Percentiles rank a stretch among this genome's conserved stretches.
phyloP scores from a whole-genome alignment of 2,113 vertebrate genomes.

The Ranitomeya variabilis region DNA sequence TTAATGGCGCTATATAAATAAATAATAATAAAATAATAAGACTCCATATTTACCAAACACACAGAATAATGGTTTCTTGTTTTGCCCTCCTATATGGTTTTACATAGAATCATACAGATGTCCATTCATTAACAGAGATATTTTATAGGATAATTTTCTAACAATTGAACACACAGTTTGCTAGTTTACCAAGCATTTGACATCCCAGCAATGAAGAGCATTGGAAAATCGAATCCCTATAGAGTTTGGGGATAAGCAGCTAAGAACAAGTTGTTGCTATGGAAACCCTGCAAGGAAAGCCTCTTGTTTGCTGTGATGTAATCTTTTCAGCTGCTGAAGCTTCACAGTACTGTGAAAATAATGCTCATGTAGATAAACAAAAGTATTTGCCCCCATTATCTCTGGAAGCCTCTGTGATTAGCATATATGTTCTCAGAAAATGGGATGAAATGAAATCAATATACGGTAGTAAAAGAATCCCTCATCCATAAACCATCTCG shows the following conservation, averaged over 20 bases:
- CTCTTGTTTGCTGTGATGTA: not conserved
- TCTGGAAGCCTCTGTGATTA: not conserved
- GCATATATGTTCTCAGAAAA: not conserved
- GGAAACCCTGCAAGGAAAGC: not conserved
- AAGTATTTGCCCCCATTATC: not conserved
- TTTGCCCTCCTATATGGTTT: not conserved
- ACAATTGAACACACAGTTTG: not conserved
- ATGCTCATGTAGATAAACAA: not conserved
- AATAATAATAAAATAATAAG: not conserved
- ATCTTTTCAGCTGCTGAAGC: not conserved
- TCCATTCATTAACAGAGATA: not conserved
- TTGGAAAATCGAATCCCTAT: not conserved
- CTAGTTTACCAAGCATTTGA: not conserved
- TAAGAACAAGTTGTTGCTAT: slow-evolving; percentile 9
- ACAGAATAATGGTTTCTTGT: not conserved
- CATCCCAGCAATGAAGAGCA: not conserved
- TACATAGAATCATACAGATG: not conserved
- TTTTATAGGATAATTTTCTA: not conserved
- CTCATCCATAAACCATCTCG: not conserved
- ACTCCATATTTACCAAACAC: not conserved
- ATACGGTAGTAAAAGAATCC: not conserved
- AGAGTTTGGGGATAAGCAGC: slow-evolving; percentile 1
- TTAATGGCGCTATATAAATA: too few relatives aligned
- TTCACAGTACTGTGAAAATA: not conserved
- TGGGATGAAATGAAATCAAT: not conserved